Evolutionary conservation across 2,888 invertebrate genomes (phyloP).

Genomic region (Adelphocoris suturalis): DNA sequence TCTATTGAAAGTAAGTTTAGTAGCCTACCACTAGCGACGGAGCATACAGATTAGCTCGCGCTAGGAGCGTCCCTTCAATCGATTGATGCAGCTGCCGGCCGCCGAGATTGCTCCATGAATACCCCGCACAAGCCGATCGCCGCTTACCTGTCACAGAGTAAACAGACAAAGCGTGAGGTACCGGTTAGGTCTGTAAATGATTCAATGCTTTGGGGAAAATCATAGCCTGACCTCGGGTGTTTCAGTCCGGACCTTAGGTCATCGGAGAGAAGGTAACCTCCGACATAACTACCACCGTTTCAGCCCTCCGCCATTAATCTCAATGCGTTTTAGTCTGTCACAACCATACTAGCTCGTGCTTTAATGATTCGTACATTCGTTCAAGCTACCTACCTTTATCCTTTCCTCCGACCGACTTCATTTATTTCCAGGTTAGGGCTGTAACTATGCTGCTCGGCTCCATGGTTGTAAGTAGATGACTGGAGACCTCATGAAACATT

Average conservation of each 20-base stretch:
- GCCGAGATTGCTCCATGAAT: slow-evolving; percentile 19
- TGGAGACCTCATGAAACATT: background rate
- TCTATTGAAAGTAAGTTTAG: slow-evolving; percentile 10
- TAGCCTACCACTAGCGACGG: slow-evolving; percentile 39
- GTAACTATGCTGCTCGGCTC: background rate
- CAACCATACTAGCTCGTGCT: slow-evolving; percentile 47
- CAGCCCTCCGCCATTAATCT: slow-evolving; percentile 52
- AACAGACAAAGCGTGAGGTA: background rate
- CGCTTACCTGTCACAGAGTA: background rate
- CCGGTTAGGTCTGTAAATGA: slow-evolving; percentile 36
- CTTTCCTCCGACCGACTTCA: background rate
- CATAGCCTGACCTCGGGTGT: slow-evolving; percentile 20
- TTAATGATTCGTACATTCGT: slow-evolving; percentile 47
- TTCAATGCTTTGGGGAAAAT: slow-evolving; percentile 33
- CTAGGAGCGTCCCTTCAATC: slow-evolving; percentile 35
- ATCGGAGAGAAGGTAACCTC: slow-evolving; percentile 20
- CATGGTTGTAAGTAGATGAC: background rate
- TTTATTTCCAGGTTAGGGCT: background rate
- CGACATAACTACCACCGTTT: slow-evolving; percentile 31
- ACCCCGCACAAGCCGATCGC: background rate
- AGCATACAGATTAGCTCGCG: slow-evolving; percentile 59
- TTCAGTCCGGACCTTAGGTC: background rate
- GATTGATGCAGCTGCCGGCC: slow-evolving; percentile 11
- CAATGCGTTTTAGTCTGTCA: slow-evolving; percentile 65
- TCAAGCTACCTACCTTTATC: background rate